Evolutionary conservation across 2,888 invertebrate species (phyloP), one percentile per base, ranked within the genome.

Genomic region (Caenorhabditis macrosperma): DNA sequence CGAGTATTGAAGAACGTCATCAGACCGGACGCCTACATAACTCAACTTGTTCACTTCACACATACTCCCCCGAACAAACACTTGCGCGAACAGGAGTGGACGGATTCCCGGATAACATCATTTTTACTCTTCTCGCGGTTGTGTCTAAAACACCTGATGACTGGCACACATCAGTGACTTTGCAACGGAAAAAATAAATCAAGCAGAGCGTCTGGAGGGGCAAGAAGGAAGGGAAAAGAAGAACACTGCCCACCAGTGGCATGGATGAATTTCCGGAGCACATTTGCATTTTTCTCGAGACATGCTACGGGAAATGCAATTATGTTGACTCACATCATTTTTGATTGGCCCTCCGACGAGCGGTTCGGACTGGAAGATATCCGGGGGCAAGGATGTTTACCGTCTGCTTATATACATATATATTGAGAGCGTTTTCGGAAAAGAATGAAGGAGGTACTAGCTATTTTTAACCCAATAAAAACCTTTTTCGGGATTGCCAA

Each of bases 191-290:
- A 72, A 72, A 72, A 72, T 72, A 64, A 72, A 72, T 63, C 72
- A 63, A 5, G 41, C n/a, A 63, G 38, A 54, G 20, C n/a, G 71
- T 52, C 54, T 54, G 61, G 44, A 63, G 22, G 35, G 20, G 28
- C 30, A 63, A 35, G 46, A 20, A 55, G 41, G 17, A 38, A 55
- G 17, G 50, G 57, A 20, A 60, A 61, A 72, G 63, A 72, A 72
- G 72, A 72, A 64, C 72, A 55, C 63, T 48, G 48, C 28, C 50
- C 61, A 63, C 61, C 44, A 72, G 61, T 57, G 48, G 64, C 60
- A 38, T 54, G 72, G 64, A 72, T 64, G 64, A 72, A 72, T 72
- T 72, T 72, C 72, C 72, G 72, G 72, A 71, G 63, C 63, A 63
- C 72, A 72, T 72, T 72, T 72, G 64, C 72, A 72, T 64, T 72